phyloP scores from a whole-genome alignment of 2,113 vertebrate genomes.

The Gadus macrocephalus region DNA sequence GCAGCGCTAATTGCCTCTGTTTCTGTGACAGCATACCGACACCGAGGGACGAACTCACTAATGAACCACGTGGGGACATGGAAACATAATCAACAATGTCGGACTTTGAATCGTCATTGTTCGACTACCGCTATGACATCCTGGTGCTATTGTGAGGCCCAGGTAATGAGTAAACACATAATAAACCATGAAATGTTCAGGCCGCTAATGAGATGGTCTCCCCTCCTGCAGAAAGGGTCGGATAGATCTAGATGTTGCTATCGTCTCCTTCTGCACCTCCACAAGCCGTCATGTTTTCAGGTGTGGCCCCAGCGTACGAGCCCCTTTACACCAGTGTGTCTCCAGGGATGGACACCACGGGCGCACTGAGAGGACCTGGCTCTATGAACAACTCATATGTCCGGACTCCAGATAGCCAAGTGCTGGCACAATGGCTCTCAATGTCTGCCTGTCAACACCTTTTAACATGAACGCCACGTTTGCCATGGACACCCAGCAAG shows the following conservation, averaged over 20 bases:
- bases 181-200: conserved; percentile 9
- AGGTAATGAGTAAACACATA: conserved; percentile 1
- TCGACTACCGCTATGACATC: conserved; percentile 28
- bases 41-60: conserved; percentile 22
- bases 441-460: not conserved
- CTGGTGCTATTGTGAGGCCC: conserved; percentile 26
- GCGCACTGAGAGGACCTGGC: not conserved
- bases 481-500: conserved; percentile 2
- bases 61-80: conserved; percentile 20
- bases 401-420: conserved; percentile 1
- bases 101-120: conserved; percentile 38
- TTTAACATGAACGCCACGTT: not conserved
- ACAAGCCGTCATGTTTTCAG: conserved; percentile 3
- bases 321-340: not conserved
- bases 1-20: conserved; percentile 56
- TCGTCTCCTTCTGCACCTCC: conserved; percentile 16
- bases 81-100: conserved; percentile 14
- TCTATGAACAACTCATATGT: not conserved
- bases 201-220: conserved; percentile 32
- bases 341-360: not conserved
- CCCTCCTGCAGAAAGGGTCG: not conserved
- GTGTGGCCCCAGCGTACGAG: not conserved
- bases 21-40: conserved; percentile 38
- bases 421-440: not conserved
- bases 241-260: conserved; percentile 24